These are phyloP conservation scores for Diogma glabrata DNA, from an alignment of 2,888 invertebrate genomes.

Conservation along the genomic window DNA sequence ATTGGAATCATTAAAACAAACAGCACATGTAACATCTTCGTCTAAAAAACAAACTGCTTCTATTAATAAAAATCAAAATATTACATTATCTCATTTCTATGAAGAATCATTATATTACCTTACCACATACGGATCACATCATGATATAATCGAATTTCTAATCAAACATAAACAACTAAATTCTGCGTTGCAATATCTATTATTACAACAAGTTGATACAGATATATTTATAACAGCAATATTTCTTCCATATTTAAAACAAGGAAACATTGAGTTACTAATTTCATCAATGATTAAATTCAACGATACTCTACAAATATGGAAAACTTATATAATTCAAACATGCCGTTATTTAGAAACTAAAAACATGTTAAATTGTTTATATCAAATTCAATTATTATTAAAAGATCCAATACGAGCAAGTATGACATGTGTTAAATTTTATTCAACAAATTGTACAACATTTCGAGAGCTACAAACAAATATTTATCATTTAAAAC, in stretches of 20 bases:
- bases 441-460: conserved; percentile 52
- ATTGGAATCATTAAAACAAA: conserved; percentile 43
- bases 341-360: conserved; percentile 61
- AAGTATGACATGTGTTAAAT: conserved; percentile 65
- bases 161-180: conserved; percentile 57
- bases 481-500: conserved; percentile 41
- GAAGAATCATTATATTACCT: conserved; percentile 77
- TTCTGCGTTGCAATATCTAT: conserved; percentile 57
- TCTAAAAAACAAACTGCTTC: conserved; percentile 33
- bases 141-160: conserved; percentile 62
- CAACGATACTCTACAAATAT: conserved; percentile 53
- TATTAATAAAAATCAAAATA: conserved; percentile 23
- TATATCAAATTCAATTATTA: conserved; percentile 61
- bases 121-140: conserved; percentile 63
- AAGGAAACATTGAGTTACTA: conserved; percentile 47
- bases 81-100: conserved; percentile 42
- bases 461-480: conserved; percentile 43
- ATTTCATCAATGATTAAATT: conserved; percentile 51
- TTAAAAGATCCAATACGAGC: conserved; percentile 64
- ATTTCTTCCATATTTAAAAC: conserved; percentile 54
- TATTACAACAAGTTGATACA: conserved; percentile 52
- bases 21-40: conserved; percentile 34
- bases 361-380: conserved; percentile 52
- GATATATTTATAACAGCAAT: conserved; percentile 63
- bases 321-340: conserved; percentile 59